A percentile compares a stretch with the other conserved stretches of the same genome.
Evolutionary conservation across 2,888 invertebrate species (phyloP).

Genomic region (Crossocerus cetratus): DNA sequence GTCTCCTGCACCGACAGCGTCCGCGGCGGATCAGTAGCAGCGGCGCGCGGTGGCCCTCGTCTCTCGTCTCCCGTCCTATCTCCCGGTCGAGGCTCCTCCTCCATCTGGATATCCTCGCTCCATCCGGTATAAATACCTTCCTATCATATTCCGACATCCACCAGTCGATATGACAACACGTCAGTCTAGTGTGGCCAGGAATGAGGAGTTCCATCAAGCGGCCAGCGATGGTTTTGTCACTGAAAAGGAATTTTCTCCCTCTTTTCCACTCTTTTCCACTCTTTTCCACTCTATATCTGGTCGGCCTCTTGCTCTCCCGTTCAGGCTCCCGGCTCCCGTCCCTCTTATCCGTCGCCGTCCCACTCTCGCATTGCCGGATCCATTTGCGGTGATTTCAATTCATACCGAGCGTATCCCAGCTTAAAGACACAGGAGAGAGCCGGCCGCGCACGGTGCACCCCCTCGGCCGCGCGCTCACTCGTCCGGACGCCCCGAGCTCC

Average conservation of each 20-base stretch:
- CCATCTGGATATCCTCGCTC: constrained; percentile 15
- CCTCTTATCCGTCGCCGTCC: not conserved
- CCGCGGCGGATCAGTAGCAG: too few species aligned
- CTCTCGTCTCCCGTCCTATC: too few species aligned
- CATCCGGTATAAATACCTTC: constrained; percentile 58
- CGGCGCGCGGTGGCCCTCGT: constrained; percentile 1
- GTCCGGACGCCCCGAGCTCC: too few species aligned
- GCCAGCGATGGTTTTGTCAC: constrained; percentile 52
- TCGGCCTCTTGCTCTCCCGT: not conserved
- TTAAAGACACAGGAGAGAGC: constrained; percentile 30
- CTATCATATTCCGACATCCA: constrained; percentile 54
- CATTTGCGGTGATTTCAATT: constrained; percentile 53
- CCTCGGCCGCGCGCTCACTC: too few species aligned
- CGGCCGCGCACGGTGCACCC: constrained; percentile 1
- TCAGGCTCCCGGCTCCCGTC: not conserved
- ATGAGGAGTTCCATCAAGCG: constrained; percentile 45
- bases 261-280: constrained; percentile 27
- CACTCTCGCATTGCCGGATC: constrained; percentile 19
- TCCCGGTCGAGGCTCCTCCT: constrained; percentile 41
- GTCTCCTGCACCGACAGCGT: constrained; percentile 36
- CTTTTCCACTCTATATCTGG: not conserved
- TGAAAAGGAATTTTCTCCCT: constrained; percentile 41
- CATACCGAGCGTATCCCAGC: constrained; percentile 45
- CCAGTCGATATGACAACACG: constrained; percentile 61
- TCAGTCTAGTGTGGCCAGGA: constrained; percentile 58